These are phyloP conservation scores for Cerastoderma edule DNA, from an alignment of 2,888 invertebrate species.

Conservation along the genomic window DNA sequence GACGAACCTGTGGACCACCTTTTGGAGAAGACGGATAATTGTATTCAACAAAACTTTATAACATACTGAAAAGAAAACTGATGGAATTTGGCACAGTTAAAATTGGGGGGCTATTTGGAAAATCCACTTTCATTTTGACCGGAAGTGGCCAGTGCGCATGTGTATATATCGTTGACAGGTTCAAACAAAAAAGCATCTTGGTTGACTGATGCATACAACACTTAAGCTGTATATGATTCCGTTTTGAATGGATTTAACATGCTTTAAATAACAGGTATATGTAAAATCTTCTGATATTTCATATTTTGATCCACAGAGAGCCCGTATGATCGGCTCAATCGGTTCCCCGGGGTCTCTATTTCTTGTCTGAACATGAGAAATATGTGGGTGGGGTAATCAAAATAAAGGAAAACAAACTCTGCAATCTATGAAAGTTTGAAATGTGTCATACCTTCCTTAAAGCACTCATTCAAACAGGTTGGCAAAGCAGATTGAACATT, in stretches of 20 bases:
- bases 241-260: neutral
- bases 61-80: too few relatives aligned
- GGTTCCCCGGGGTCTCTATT: slow-evolving; percentile 9
- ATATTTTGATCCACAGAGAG: too few relatives aligned
- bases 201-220: neutral
- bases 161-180: slow-evolving; percentile 62
- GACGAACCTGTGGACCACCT: too few relatives aligned
- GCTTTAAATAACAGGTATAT: neutral
- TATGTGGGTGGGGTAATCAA: slow-evolving; percentile 18
- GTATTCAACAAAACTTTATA: too few relatives aligned
- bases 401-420: neutral
- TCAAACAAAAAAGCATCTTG: slow-evolving; percentile 21
- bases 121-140: slow-evolving; percentile 33
- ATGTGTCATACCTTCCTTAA: neutral
- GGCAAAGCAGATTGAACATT: neutral
- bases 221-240: neutral
- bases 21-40: too few relatives aligned
- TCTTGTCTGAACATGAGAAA: slow-evolving; percentile 30
- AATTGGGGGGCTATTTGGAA: too few relatives aligned
- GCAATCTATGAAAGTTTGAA: neutral
- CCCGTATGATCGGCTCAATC: neutral
- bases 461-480: neutral
- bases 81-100: too few relatives aligned
- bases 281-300: neutral
- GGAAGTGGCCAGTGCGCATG: slow-evolving; percentile 45